Percentiles rank a stretch among this genome's conserved stretches.
These are phyloP conservation scores for Adelges cooleyi DNA, from an alignment of 1,140 invertebrate genomes.

Conservation along the genomic window DNA sequence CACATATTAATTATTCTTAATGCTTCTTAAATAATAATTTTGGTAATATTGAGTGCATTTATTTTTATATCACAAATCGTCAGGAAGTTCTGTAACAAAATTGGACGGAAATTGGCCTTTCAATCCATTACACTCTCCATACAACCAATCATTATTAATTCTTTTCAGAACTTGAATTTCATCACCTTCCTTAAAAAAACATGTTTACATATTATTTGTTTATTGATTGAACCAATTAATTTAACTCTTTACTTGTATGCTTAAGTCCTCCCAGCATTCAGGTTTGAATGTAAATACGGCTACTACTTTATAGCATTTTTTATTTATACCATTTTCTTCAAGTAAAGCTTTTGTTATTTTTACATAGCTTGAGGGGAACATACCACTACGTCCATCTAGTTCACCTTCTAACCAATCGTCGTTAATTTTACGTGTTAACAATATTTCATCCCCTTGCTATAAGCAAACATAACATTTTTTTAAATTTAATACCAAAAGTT, in stretches of 20 bases:
- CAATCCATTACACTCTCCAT: constrained; percentile 53
- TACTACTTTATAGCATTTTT: constrained; percentile 36
- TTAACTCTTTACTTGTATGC: constrained; percentile 38
- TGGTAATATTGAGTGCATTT: too few relatives aligned
- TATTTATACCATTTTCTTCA: constrained; percentile 31
- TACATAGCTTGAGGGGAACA: constrained; percentile 70
- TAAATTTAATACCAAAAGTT: neutral
- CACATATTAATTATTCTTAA: neutral
- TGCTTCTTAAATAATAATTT: neutral
- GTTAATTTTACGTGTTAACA: constrained; percentile 54
- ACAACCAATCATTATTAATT: constrained; percentile 70
- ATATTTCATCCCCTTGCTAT: constrained; percentile 58
- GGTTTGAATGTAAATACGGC: constrained; percentile 52
- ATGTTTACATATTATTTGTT: neutral
- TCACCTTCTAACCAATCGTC: constrained; percentile 68
- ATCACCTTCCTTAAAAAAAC: constrained; percentile 49
- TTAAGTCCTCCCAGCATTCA: constrained; percentile 47
- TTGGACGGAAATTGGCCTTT: constrained; percentile 69
- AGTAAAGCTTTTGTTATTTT: constrained; percentile 59
- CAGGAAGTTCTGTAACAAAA: constrained; percentile 47
- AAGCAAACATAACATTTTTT: constrained; percentile 33
- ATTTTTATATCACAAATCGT: constrained; percentile 27
- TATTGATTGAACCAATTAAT: neutral
- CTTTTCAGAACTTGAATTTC: constrained; percentile 55
- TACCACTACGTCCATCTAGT: constrained; percentile 50